Evolutionary conservation across 2,113 vertebrate genomes (phyloP).

Genomic region (Acanthochromis polyacanthus): DNA sequence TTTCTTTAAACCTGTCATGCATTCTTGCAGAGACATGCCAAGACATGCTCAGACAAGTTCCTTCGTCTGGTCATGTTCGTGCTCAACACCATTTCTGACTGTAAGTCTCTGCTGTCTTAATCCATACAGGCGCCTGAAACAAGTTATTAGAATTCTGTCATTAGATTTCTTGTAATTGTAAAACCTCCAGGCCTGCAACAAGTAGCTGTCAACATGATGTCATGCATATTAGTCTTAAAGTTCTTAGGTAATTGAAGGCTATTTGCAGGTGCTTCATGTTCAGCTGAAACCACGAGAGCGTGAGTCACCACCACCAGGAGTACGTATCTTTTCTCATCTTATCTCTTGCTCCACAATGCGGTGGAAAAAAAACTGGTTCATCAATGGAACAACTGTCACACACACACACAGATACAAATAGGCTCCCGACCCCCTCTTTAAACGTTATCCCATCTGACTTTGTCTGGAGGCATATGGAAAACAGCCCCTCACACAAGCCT

Average conservation of each 20-base stretch:
- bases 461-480: constrained; percentile 42
- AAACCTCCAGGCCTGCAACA: neutral
- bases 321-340: constrained; percentile 28
- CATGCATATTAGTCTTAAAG: constrained; percentile 11
- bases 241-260: constrained; percentile 13
- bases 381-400: constrained; percentile 7
- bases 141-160: constrained; percentile 20
- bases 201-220: neutral
- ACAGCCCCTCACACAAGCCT: neutral
- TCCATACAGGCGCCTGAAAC: constrained; percentile 20
- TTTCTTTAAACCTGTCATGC: constrained; percentile 43
- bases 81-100: constrained; percentile 48
- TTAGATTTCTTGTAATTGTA: constrained; percentile 23
- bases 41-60: constrained; percentile 58
- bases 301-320: constrained; percentile 23
- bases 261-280: constrained; percentile 17
- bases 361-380: constrained; percentile 11
- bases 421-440: neutral
- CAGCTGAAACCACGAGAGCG: constrained; percentile 16
- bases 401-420: constrained; percentile 9
- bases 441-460: constrained; percentile 40
- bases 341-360: constrained; percentile 16
- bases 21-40: constrained; percentile 32
- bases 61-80: constrained; percentile 67
- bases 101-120: constrained; percentile 28